phyloP scores from a whole-genome alignment of 2,797 vertebrate genomes.

The Paratrypauchen microcephalus region DNA sequence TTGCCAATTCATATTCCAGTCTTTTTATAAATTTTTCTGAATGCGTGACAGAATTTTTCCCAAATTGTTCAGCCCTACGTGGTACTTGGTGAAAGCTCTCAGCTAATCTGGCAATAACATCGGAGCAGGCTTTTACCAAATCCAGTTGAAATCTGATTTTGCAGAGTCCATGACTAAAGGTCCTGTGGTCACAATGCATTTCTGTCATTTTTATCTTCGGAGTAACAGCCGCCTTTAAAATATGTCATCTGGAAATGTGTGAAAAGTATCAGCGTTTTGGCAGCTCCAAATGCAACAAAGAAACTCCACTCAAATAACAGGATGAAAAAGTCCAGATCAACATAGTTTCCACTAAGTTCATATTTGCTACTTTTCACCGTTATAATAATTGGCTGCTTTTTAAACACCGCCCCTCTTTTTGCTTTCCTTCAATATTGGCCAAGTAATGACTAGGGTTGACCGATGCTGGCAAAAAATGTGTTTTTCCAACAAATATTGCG shows the following conservation, averaged over 20 bases:
- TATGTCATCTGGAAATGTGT: background rate
- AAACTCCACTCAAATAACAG: background rate
- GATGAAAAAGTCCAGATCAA: background rate
- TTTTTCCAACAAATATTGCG: too few relatives aligned
- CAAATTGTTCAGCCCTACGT: background rate
- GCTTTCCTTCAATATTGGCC: too few relatives aligned
- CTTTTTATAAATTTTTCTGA: too few relatives aligned
- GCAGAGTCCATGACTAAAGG: background rate
- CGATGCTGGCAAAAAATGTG: too few relatives aligned
- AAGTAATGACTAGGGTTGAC: too few relatives aligned
- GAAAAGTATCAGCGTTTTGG: background rate
- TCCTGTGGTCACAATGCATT: background rate
- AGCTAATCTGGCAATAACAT: background rate
- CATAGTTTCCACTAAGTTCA: background rate
- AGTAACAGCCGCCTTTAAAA: background rate
- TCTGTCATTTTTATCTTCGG: background rate
- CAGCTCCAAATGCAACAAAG: background rate
- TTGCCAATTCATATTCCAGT: too few relatives aligned
- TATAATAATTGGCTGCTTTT: too few relatives aligned
- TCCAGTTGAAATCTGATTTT: background rate
- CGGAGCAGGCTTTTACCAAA: too few relatives aligned
- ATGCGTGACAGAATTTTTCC: too few relatives aligned
- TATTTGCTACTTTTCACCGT: background rate
- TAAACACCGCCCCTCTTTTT: too few relatives aligned
- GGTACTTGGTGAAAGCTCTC: background rate